Percentiles rank a stretch among this genome's conserved stretches.
Evolutionary conservation across 2,888 invertebrate genomes (phyloP).

Genomic region (Drosophila formosana): DNA sequence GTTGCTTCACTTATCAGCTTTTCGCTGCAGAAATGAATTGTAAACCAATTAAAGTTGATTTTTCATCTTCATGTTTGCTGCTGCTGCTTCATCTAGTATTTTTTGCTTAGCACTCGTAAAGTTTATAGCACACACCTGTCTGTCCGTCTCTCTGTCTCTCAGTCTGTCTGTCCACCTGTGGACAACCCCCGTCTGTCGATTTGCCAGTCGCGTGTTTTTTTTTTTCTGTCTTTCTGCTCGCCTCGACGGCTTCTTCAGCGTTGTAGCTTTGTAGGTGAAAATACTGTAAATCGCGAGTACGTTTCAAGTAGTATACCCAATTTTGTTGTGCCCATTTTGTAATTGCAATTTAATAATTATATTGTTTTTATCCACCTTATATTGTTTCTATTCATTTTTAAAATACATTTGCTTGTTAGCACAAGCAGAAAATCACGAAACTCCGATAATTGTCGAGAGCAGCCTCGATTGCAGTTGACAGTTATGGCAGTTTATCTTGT

Average conservation of each 20-base stretch:
- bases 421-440: slow-evolving; percentile 30
- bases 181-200: slow-evolving; percentile 18
- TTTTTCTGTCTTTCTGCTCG: slow-evolving; percentile 19
- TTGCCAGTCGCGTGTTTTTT: slow-evolving; percentile 42
- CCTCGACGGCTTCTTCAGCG: slow-evolving; percentile 26
- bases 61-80: slow-evolving; percentile 53
- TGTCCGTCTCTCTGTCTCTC: background rate
- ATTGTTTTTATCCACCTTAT: slow-evolving; percentile 5
- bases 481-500: slow-evolving; percentile 16
- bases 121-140: slow-evolving; percentile 35
- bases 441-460: slow-evolving; percentile 39
- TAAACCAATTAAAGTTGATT: slow-evolving; percentile 76
- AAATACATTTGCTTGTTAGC: slow-evolving; percentile 16
- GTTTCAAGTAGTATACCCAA: slow-evolving; percentile 33
- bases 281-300: slow-evolving; percentile 62
- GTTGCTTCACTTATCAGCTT: slow-evolving; percentile 72
- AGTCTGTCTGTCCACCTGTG: no score
- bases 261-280: slow-evolving; percentile 69
- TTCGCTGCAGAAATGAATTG: slow-evolving; percentile 77
- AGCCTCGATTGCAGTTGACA: slow-evolving; percentile 47
- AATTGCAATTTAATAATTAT: slow-evolving; percentile 70
- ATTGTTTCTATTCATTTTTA: slow-evolving; percentile 27
- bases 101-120: slow-evolving; percentile 12
- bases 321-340: slow-evolving; percentile 50
- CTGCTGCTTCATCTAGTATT: slow-evolving; percentile 4